Percentiles rank a stretch among this genome's conserved stretches.
Evolutionary conservation across 1,140 invertebrate genomes (phyloP).

Genomic region (Semibalanus balanoides): DNA sequence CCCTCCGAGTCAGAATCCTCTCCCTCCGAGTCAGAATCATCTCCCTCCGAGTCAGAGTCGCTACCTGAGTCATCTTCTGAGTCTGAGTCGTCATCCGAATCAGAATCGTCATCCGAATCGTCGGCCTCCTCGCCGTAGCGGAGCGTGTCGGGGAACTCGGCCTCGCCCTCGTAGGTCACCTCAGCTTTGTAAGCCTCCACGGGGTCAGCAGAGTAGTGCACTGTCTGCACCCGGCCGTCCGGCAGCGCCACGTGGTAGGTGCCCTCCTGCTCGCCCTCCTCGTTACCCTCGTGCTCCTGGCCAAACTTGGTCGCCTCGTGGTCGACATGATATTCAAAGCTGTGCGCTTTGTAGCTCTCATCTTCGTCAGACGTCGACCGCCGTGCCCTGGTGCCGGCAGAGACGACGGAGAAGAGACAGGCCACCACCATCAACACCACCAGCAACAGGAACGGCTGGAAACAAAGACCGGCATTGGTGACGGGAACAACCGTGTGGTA

Average conservation of each 20-base stretch:
- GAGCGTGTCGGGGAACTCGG: slow-evolving; percentile 13
- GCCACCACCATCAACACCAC: not conserved
- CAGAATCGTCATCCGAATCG: not conserved
- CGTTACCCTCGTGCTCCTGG: slow-evolving; percentile 20
- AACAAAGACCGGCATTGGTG: too few relatives aligned
- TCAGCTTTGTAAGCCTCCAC: slow-evolving; percentile 23
- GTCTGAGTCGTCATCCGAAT: not conserved
- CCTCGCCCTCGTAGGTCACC: slow-evolving; percentile 22
- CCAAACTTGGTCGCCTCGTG: slow-evolving; percentile 23
- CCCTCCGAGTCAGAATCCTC: too few relatives aligned
- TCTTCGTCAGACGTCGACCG: not conserved
- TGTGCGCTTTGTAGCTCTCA: slow-evolving; percentile 19
- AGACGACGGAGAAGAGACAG: not conserved
- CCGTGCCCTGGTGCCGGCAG: not conserved
- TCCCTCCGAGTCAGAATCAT: too few relatives aligned
- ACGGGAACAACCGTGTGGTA: too few relatives aligned
- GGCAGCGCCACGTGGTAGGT: slow-evolving; percentile 25
- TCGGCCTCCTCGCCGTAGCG: not conserved
- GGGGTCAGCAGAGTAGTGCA: slow-evolving; percentile 23
- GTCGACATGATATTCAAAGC: slow-evolving; percentile 23
- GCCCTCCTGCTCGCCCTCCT: slow-evolving; percentile 22
- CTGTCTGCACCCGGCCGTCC: slow-evolving; percentile 24
- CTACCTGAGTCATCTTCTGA: not conserved
- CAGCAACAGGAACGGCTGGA: not conserved
- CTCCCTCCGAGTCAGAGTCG: not conserved